Evolutionary conservation across 2,888 invertebrate genomes (phyloP), one percentile per base, ranked within the genome.

Genomic region (Carpatolechia fugitivella): DNA sequence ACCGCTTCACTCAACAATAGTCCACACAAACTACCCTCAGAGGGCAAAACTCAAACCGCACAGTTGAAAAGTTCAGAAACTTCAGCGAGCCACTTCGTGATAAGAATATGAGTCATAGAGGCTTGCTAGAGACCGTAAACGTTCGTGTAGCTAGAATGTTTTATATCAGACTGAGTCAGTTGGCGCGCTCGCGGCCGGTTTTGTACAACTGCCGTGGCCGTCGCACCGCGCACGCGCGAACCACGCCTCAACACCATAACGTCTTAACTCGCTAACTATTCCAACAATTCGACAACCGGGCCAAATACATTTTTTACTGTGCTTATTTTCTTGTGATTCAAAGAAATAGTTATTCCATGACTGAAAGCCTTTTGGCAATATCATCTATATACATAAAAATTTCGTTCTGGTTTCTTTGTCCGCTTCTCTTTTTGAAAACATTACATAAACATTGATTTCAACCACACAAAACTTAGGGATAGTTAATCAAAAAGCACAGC

Each of bases 161-260:
- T 82, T 72, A 82, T 87, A 88, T 86, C 85, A 83, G 78, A 90
- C 90, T 90, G 89, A 89, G 83, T 85, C 82, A 85, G 82, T 79
- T 74, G 70, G 76, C 82, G 82, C 73, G 76, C 66, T 74, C 67
- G 77, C 76, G 73, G 82, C 85, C 74, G 82, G 89, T 90, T 90
- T 88, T 90, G 90, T 89, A 68, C 72, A 80, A 72, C 40, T 18
- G 18, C 71, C 72, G 67, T 62, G 68, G 76, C 77, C 73, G 65
- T 65, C 71, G 71, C 62, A 74, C 64, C 76, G 87, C 89, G 88
- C 89, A 86, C 77, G 89, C 89, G 89, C 86, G 70, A 73, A 75
- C 61, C 52, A 53, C 60, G 30, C 53, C 59, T 52, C 68, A 64
- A 49, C 62, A 61, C 54, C 71, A 53, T 76, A 85, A 82, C 60